These are phyloP conservation scores for Tinea pellionella DNA, from an alignment of 2,888 invertebrate species.

Conservation along the genomic window DNA sequence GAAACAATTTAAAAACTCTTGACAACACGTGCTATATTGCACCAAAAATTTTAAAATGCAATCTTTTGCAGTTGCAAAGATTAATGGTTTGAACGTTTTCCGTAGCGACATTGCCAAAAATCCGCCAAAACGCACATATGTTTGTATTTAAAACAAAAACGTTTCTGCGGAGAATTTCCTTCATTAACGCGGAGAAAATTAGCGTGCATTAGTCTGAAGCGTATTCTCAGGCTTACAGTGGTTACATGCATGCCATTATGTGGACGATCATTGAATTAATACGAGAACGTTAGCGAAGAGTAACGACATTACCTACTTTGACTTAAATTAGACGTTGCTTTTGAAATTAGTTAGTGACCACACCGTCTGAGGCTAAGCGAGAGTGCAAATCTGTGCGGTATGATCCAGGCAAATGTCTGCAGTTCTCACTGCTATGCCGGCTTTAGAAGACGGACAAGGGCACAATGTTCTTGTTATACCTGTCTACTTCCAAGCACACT, in stretches of 20 bases:
- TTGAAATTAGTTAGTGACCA: too few species aligned
- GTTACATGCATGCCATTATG: conserved; percentile 64
- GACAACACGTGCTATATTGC: conserved; percentile 4
- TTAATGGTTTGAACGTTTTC: conserved; percentile 53
- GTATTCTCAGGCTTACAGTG: conserved; percentile 35
- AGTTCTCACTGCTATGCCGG: too few species aligned
- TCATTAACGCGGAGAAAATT: conserved; percentile 54
- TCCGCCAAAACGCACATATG: conserved; percentile 31
- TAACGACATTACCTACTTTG: conserved; percentile 22
- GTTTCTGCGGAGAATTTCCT: conserved; percentile 43
- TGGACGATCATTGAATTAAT: conserved; percentile 66
- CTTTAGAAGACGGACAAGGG: too few species aligned
- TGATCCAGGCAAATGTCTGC: too few species aligned
- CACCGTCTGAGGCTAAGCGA: too few species aligned
- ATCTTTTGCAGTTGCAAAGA: conserved; percentile 53
- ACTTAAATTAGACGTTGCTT: too few species aligned
- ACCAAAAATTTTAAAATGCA: conserved; percentile 52
- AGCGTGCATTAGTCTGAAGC: conserved; percentile 51
- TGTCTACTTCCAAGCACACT: too few species aligned
- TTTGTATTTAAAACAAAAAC: conserved; percentile 49
- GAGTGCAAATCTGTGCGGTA: too few species aligned
- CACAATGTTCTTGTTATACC: too few species aligned
- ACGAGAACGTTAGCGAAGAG: conserved; percentile 44
- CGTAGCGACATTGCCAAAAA: conserved; percentile 55
- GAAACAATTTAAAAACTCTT: conserved; percentile 8